A percentile compares a stretch with the other conserved stretches of the same genome.
Evolutionary conservation across 1,140 invertebrate genomes (phyloP).

Genomic region (Ditylenchus dipsaci): DNA sequence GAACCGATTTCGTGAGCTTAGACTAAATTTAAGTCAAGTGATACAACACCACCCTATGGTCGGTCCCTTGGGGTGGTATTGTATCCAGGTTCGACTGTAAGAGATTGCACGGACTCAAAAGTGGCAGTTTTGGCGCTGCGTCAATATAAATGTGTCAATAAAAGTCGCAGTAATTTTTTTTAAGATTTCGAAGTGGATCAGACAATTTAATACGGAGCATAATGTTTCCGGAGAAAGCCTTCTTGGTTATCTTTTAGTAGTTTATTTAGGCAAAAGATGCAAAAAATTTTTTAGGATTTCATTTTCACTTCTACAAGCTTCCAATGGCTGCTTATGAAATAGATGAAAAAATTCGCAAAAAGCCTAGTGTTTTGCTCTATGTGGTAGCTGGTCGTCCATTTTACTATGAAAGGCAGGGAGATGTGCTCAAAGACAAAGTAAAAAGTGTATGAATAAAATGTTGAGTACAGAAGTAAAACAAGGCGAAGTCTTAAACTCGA

Average conservation of each 20-base stretch:
- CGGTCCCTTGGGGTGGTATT: too few species aligned
- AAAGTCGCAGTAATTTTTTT: neutral
- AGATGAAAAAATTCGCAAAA: slow-evolving; percentile 6
- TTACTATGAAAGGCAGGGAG: neutral
- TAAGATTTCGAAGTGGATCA: slow-evolving; percentile 36
- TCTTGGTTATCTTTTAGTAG: neutral
- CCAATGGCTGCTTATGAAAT: slow-evolving; percentile 6
- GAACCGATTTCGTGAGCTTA: too few species aligned
- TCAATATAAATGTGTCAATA: neutral
- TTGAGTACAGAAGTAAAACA: too few species aligned
- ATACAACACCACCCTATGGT: too few species aligned
- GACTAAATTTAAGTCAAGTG: too few species aligned
- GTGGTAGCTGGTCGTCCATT: slow-evolving; percentile 22
- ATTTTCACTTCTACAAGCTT: slow-evolving; percentile 30
- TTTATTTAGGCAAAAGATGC: too few species aligned
- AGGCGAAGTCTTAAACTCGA: too few species aligned
- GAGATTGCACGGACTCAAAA: too few species aligned
- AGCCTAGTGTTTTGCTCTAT: slow-evolving; percentile 12
- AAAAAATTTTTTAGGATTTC: slow-evolving; percentile 10
- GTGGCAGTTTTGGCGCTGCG: too few species aligned
- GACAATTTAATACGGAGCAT: slow-evolving; percentile 26
- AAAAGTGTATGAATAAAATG: too few species aligned
- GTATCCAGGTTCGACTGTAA: too few species aligned
- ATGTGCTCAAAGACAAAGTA: neutral
- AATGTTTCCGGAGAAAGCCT: slow-evolving; percentile 15